Base-by-base conservation (phyloP, 64 coral and sea anemone species). In the Montipora capricornis region DNA sequence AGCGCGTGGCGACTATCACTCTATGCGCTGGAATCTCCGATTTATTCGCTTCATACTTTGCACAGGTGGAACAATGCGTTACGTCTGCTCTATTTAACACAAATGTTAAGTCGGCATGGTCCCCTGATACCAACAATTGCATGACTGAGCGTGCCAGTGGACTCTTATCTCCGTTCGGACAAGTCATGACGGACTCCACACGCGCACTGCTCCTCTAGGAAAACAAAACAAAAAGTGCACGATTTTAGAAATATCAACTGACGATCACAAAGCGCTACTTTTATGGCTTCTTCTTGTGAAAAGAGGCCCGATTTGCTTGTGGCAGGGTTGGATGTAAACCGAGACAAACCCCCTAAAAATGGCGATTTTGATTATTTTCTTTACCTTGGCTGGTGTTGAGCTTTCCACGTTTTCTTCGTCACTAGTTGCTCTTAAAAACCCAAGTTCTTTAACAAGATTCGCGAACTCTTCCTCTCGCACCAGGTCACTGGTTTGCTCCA, bases 1-100 rank as follows among this genome's bases (percentile, higher is more conserved):
- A 98, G 8, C 92, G 94, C 0, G 97, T 84, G 6, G 97, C 97
- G 13, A 98, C 87, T 70, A 98, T 91, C 8, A 98, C 97, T n/a
- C 97, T 94, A 60, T 98, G 94, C 20, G 97, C 96, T 26, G 49
- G 47, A 80, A 98, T 89, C 49, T 95, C 92, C 15, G 94, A 59
- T 17, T 59, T 19, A 53, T 85, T 81, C 5, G 59, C 9, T 87
- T 68, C 24, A 47, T 73, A 87, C 46, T 70, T 73, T 37, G 84
- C 74, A 44, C 90, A 92, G 6, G 90, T 47, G 10, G 48, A 19
- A 10, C 71, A 60, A 89, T 83, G 78, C 55, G 60, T 49, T 73
- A 50, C 14, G 61, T 86, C 49, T 76, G 48, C 68, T 93, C 66
- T 52, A 29, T 84, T 17, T 67, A 98, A 90, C 7, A 92, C 66